Evolutionary conservation across 2,888 invertebrate genomes (phyloP).

Genomic region (Pegoplata infirma): DNA sequence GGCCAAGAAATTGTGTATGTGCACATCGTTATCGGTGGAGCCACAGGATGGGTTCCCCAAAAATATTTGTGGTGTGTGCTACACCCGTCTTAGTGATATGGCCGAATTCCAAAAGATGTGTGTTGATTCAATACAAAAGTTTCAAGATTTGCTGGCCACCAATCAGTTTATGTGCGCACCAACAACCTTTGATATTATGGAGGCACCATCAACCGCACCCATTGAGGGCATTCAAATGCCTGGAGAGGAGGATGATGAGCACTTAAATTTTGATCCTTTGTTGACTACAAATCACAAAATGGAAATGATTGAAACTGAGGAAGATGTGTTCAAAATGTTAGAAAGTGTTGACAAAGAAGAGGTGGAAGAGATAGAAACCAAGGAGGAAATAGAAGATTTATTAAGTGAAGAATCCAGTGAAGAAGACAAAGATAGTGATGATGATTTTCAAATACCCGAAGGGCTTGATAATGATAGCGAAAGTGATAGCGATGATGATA

Average conservation of each 20-base stretch:
- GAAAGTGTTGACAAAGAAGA: slow-evolving; percentile 73
- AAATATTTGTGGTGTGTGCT: slow-evolving; percentile 72
- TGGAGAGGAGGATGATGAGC: slow-evolving; percentile 71
- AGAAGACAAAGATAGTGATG: slow-evolving; percentile 67
- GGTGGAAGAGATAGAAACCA: slow-evolving; percentile 65
- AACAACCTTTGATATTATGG: slow-evolving; percentile 70
- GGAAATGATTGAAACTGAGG: slow-evolving; percentile 74
- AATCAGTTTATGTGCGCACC: slow-evolving; percentile 46
- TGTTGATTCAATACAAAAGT: slow-evolving; percentile 72
- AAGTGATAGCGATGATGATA: slow-evolving; percentile 70
- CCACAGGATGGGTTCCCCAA: slow-evolving; percentile 74
- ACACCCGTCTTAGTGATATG: slow-evolving; percentile 71
- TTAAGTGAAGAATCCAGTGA: slow-evolving; percentile 70
- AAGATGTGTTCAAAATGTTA: slow-evolving; percentile 74
- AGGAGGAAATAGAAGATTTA: slow-evolving; percentile 33
- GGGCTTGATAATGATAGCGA: slow-evolving; percentile 63
- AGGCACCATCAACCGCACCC: slow-evolving; percentile 62
- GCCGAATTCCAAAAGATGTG: slow-evolving; percentile 74
- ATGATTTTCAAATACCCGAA: slow-evolving; percentile 66
- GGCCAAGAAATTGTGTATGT: slow-evolving; percentile 72
- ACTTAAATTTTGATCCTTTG: slow-evolving; percentile 71
- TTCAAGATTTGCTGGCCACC: slow-evolving; percentile 70
- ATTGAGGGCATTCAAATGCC: slow-evolving; percentile 53
- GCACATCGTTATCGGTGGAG: slow-evolving; percentile 74
- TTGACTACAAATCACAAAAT: slow-evolving; percentile 71